phyloP scores from a whole-genome alignment of 2,888 invertebrate species.

The Ophion ventricosus region DNA sequence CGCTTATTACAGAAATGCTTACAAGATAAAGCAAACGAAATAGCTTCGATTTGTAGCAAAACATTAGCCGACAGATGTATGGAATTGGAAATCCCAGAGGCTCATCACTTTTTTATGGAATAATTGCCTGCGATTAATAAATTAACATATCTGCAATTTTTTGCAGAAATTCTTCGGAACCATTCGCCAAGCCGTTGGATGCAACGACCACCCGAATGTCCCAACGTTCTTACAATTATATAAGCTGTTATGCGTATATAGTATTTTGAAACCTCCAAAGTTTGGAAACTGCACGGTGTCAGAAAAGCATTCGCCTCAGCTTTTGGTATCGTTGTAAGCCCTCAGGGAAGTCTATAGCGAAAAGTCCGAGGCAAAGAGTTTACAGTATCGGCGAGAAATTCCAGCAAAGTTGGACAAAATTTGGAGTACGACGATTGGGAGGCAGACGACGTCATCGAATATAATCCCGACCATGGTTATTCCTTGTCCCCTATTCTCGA shows the following conservation, averaged over 20 bases:
- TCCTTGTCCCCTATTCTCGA: slow-evolving; percentile 37
- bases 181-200: no score
- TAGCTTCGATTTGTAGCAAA: not conserved
- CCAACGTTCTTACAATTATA: slow-evolving; percentile 67
- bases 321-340: slow-evolving; percentile 47
- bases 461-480: slow-evolving; percentile 49
- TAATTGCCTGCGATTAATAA: not conserved
- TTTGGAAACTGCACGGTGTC: slow-evolving; percentile 66
- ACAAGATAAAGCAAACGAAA: slow-evolving; percentile 6
- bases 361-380: slow-evolving; percentile 2
- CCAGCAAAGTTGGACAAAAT: slow-evolving; percentile 12
- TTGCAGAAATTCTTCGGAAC: slow-evolving; percentile 32
- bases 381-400: not conserved
- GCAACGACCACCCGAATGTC: slow-evolving; percentile 33
- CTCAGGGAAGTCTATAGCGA: slow-evolving; percentile 52
- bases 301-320: slow-evolving; percentile 24
- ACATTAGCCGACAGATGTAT: not conserved
- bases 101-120: not conserved
- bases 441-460: slow-evolving; percentile 46
- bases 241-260: slow-evolving; percentile 46
- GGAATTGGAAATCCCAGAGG: not conserved
- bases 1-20: slow-evolving; percentile 19
- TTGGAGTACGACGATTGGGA: slow-evolving; percentile 47
- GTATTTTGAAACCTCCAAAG: slow-evolving; percentile 53
- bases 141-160: slow-evolving; percentile 5